A percentile compares a stretch with the other conserved stretches of the same genome.
These are phyloP conservation scores for Glaucomys volans DNA, from an alignment of 2,113 vertebrate species.

Conservation along the genomic window DNA sequence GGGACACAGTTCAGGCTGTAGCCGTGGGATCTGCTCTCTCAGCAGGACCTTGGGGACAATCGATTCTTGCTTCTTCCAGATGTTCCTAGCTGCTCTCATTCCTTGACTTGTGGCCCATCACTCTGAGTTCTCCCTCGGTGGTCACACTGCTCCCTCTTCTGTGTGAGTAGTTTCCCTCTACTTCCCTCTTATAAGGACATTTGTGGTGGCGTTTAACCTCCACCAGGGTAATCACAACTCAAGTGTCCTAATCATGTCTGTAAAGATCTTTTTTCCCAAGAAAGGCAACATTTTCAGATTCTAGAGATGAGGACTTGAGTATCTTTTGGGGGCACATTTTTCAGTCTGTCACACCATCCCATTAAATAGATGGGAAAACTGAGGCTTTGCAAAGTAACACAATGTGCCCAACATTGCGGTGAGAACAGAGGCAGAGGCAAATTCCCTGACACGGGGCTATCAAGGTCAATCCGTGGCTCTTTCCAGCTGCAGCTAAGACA, in stretches of 20 bases:
- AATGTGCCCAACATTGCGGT: background rate
- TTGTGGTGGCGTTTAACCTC: background rate
- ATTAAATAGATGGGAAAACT: background rate
- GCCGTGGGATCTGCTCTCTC: background rate
- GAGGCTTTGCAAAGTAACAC: background rate
- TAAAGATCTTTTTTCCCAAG: background rate
- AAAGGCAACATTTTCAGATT: background rate
- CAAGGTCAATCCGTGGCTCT: background rate
- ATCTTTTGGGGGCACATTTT: background rate
- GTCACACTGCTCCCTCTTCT: background rate
- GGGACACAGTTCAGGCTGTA: background rate
- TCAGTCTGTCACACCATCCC: background rate
- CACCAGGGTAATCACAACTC: background rate
- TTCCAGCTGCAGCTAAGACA: background rate
- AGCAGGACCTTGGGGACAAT: background rate
- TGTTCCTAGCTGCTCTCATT: background rate
- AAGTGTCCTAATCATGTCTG: background rate
- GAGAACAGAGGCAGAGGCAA: background rate
- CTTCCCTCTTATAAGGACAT: background rate
- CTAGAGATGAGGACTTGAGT: background rate
- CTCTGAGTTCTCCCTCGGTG: background rate
- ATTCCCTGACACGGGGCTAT: background rate
- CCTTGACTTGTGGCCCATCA: background rate
- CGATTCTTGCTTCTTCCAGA: background rate
- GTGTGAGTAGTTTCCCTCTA: background rate